These are phyloP conservation scores for Mesitornis unicolor DNA, from an alignment of 2,113 vertebrate species.

Conservation along the genomic window DNA sequence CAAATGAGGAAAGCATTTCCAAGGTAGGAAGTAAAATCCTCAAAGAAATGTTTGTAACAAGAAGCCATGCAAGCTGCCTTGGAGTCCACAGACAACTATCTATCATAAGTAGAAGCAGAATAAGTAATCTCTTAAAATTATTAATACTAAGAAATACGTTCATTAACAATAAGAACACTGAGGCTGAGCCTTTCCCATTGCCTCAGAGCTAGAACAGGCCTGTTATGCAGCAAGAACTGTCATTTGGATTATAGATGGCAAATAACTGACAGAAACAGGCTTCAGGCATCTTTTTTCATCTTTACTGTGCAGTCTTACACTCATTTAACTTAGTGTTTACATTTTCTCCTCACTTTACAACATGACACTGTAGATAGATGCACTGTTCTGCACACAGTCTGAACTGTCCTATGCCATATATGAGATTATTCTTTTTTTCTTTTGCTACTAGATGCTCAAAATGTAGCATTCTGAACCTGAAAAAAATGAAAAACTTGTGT, in stretches of 20 bases:
- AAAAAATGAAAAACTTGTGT: neutral
- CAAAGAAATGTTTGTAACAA: neutral
- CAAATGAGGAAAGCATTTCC: neutral
- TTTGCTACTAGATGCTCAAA: neutral
- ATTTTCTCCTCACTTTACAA: neutral
- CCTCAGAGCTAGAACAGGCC: conserved; percentile 16
- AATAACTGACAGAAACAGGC: conserved; percentile 38
- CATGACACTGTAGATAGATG: neutral
- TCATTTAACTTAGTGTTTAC: conserved; percentile 38
- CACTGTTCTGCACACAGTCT: neutral
- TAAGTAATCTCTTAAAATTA: conserved; percentile 22
- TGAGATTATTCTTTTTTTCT: neutral
- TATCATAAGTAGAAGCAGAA: neutral
- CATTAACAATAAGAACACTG: conserved; percentile 5
- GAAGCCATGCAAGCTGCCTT: neutral
- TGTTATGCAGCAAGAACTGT: neutral
- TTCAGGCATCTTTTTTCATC: conserved; percentile 15
- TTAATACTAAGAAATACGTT: neutral
- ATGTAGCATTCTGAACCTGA: neutral
- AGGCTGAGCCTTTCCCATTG: neutral
- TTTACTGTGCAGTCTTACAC: neutral
- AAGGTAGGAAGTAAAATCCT: neutral
- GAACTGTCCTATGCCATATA: neutral
- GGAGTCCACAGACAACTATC: neutral
- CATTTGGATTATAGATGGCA: neutral